Evolutionary conservation across 2,113 vertebrate species (phyloP).

Genomic region (Stigmatopora argus): DNA sequence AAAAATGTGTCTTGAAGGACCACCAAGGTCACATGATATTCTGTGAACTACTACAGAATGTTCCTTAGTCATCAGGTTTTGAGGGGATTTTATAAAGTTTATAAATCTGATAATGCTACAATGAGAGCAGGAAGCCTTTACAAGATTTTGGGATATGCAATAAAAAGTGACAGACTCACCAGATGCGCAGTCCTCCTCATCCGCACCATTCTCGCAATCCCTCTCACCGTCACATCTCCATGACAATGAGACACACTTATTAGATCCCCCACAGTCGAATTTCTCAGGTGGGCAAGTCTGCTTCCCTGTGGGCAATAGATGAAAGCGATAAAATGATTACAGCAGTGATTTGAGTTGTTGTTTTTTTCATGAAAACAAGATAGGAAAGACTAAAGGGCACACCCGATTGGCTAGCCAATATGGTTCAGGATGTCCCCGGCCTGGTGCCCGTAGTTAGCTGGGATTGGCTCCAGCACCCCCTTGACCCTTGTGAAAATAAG

Average conservation of each 20-base stretch:
- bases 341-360: not conserved
- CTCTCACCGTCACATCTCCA: constrained; percentile 94
- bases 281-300: constrained; percentile 90
- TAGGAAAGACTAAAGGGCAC: no score
- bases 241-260: constrained; percentile 87
- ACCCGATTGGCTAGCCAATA: no score
- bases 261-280: constrained; percentile 88
- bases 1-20: constrained; percentile 15
- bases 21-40: constrained; percentile 33
- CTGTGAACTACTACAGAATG: constrained; percentile 23
- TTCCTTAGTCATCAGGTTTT: constrained; percentile 16
- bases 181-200: constrained; percentile 85
- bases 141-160: not conserved
- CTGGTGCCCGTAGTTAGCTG: no score
- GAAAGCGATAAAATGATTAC: constrained; percentile 36
- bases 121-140: not conserved
- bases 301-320: constrained; percentile 71
- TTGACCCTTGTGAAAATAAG: constrained; percentile 10
- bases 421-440: no score
- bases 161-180: constrained; percentile 70
- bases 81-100: not conserved
- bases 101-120: not conserved
- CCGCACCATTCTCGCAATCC: constrained; percentile 89
- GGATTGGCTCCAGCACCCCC: no score
- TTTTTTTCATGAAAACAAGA: constrained; percentile 16